Evolutionary conservation across 2,888 invertebrate genomes (phyloP).

Genomic region (Pomacea canaliculata): DNA sequence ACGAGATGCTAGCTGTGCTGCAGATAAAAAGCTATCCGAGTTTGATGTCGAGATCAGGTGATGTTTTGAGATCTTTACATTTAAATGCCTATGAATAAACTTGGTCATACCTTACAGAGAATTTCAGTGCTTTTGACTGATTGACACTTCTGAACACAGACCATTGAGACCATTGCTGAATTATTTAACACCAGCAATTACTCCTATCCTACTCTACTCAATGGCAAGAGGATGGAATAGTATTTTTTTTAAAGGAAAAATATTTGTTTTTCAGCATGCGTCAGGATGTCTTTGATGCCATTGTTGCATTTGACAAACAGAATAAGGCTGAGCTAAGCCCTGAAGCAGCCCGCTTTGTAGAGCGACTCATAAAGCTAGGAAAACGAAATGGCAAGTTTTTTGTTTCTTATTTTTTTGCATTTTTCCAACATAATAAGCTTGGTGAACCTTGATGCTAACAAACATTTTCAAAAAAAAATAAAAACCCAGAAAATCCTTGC

Average conservation of each 20-base stretch:
- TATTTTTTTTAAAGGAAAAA: too few relatives aligned
- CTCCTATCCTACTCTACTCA: too few relatives aligned
- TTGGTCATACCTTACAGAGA: neutral
- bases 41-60: constrained; percentile 72
- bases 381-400: constrained; percentile 69
- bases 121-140: neutral
- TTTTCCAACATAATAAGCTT: too few relatives aligned
- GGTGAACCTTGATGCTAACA: too few relatives aligned
- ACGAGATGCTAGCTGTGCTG: constrained; percentile 70
- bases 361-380: constrained; percentile 69
- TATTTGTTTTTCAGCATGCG: constrained; percentile 66
- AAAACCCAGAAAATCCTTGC: neutral
- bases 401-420: constrained; percentile 20
- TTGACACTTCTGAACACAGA: too few relatives aligned
- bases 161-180: too few relatives aligned
- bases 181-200: too few relatives aligned
- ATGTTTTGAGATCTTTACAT: constrained; percentile 3
- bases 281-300: constrained; percentile 71
- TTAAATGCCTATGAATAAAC: too few relatives aligned
- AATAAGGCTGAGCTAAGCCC: constrained; percentile 41
- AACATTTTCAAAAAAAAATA: neutral
- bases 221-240: too few relatives aligned
- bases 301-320: constrained; percentile 64
- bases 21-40: constrained; percentile 70
- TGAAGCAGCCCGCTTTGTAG: constrained; percentile 69